Percentiles rank a stretch among this genome's conserved stretches.
Conservation (phyloP, 1,140 invertebrate species). For the Polypedilum vanderplanki region DNA sequence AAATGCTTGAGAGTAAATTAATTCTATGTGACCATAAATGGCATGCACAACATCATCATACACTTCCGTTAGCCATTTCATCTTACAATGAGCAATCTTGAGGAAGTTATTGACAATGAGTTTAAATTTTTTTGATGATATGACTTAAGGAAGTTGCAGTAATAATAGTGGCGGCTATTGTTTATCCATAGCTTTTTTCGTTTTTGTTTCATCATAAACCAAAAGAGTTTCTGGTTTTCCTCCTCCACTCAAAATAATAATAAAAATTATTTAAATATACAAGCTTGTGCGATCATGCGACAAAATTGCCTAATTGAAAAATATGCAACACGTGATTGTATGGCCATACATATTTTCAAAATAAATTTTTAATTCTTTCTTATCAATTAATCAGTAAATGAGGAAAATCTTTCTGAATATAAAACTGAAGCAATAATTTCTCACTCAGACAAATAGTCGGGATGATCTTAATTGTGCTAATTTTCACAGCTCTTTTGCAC, state of each 20-base stretch:
- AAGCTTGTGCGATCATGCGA: no score
- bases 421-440: background rate
- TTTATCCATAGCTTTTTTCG: no score
- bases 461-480: background rate
- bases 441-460: background rate
- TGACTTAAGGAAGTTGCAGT: no score
- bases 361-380: background rate
- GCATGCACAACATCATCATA: background rate
- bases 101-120: no score
- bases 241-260: no score
- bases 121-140: no score
- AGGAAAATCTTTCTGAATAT: no score
- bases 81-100: background rate
- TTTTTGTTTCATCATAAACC: no score
- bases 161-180: no score
- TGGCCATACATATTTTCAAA: background rate
- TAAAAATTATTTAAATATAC: no score
- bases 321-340: slow-evolving; percentile 2
- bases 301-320: background rate
- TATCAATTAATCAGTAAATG: background rate
- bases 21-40: background rate
- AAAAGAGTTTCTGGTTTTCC: no score
- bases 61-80: background rate
- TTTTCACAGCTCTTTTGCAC: slow-evolving; percentile 4
- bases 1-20: no score